phyloP scores from a whole-genome alignment of 2,113 vertebrate genomes.

The Talpa occidentalis region DNA sequence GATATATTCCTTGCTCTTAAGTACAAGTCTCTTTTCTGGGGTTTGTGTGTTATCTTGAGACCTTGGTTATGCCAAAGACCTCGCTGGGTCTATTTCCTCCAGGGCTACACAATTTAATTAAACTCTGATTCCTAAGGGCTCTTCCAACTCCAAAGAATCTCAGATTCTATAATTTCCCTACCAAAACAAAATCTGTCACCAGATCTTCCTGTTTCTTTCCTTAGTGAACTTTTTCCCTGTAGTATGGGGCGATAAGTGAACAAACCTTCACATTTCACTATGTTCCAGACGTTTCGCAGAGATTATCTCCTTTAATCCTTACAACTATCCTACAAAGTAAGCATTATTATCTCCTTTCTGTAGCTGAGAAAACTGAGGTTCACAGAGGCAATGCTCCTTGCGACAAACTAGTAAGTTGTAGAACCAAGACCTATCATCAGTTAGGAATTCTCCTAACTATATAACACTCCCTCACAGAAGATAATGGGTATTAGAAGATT shows the following conservation, averaged over 20 bases:
- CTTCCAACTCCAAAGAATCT: constrained; percentile 6
- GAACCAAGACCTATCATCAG: neutral
- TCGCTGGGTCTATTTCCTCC: constrained; percentile 54
- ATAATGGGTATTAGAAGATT: constrained; percentile 74
- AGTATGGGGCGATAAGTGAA: neutral
- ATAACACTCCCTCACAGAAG: constrained; percentile 61
- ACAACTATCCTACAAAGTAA: constrained; percentile 31
- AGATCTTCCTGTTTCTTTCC: constrained; percentile 19
- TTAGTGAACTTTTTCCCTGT: neutral
- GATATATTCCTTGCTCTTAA: neutral
- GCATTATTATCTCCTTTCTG: constrained; percentile 42
- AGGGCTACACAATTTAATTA: constrained; percentile 56
- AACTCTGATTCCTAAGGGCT: constrained; percentile 39
- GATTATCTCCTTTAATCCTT: constrained; percentile 35
- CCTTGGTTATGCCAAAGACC: constrained; percentile 11
- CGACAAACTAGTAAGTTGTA: constrained; percentile 35
- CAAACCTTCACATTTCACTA: neutral
- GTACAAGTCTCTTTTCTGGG: neutral
- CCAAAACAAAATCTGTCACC: neutral
- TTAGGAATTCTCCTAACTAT: constrained; percentile 63
- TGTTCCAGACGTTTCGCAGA: neutral
- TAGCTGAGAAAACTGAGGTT: constrained; percentile 1
- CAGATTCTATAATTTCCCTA: neutral
- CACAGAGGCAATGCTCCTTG: neutral
- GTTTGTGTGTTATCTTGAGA: constrained; percentile 18